These are phyloP conservation scores for Mycalesis mineus DNA, from an alignment of 2,888 invertebrate species.

Conservation along the genomic window DNA sequence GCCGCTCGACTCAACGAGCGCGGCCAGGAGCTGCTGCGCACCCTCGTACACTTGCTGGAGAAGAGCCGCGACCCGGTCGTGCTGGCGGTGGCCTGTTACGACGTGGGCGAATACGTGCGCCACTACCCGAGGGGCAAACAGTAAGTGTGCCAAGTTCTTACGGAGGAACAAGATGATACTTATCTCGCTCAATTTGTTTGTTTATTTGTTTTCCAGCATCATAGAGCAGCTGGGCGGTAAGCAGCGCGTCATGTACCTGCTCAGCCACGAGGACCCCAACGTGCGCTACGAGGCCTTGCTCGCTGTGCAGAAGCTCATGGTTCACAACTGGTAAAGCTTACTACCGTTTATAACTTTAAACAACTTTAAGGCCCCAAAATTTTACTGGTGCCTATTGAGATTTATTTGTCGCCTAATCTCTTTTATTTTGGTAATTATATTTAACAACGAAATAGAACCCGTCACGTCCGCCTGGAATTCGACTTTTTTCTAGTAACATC, in stretches of 20 bases:
- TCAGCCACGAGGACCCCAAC: constrained; percentile 98
- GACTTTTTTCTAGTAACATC: no score
- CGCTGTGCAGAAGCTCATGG: constrained; percentile 99
- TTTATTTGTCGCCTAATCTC: no score
- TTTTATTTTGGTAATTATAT: no score
- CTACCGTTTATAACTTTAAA: no score
- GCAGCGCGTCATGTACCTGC: constrained; percentile 97
- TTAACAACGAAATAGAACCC: no score
- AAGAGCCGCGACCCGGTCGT: constrained; percentile 95
- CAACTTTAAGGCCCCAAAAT: no score
- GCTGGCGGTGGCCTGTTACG: constrained; percentile 98
- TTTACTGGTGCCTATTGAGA: no score
- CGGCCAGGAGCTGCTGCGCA: constrained; percentile 97
- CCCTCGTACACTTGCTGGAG: constrained; percentile 95
- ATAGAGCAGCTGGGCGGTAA: constrained; percentile 99
- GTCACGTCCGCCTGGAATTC: no score
- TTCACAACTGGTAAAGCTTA: constrained; percentile 97
- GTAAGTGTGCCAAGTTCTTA: constrained; percentile 79
- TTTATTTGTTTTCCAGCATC: constrained; percentile 80
- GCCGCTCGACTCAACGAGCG: constrained; percentile 97
- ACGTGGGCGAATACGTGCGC: constrained; percentile 99
- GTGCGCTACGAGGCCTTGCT: constrained; percentile 98
- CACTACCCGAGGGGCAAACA: constrained; percentile 99
- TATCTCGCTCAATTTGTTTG: no score
- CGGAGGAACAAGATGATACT: no score